phyloP scores from a whole-genome alignment of 1,140 invertebrate genomes.

The Orchestia grillus region DNA sequence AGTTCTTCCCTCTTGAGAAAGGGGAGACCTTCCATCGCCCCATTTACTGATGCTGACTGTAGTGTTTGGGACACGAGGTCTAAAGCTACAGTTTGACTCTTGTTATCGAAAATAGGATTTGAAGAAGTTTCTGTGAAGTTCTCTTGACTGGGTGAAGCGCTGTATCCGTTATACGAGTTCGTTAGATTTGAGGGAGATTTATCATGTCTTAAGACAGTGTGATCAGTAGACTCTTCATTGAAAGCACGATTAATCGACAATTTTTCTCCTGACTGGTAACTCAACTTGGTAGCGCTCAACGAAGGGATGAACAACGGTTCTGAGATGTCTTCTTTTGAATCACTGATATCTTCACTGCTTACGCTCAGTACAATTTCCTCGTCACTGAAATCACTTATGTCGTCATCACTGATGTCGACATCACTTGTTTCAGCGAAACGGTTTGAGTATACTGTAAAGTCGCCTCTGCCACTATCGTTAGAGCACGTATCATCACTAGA shows the following conservation, averaged over 20 bases:
- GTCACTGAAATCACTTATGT: conserved; percentile 45
- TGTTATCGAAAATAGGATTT: background rate
- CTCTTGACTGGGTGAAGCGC: background rate
- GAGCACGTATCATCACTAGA: background rate
- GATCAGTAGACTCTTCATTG: background rate
- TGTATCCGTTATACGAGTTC: background rate
- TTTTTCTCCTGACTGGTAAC: background rate
- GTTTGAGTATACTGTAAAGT: background rate
- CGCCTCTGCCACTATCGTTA: conserved; percentile 39
- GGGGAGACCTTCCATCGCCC: conserved; percentile 36
- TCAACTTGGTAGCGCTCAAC: background rate
- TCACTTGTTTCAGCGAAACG: conserved; percentile 22
- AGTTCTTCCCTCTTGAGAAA: conserved; percentile 45
- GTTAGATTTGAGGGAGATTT: background rate
- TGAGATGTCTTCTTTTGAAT: conserved; percentile 37
- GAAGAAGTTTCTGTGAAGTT: background rate
- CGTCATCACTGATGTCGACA: conserved; percentile 46
- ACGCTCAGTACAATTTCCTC: conserved; percentile 46
- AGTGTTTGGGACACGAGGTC: background rate
- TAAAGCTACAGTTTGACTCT: background rate
- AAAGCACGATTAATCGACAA: background rate
- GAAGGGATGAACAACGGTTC: conserved; percentile 26
- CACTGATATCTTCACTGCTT: conserved; percentile 4
- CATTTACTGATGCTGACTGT: background rate
- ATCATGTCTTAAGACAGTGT: background rate